Base-by-base conservation (phyloP, 2,797 vertebrate species). In the Glossophaga mutica region DNA sequence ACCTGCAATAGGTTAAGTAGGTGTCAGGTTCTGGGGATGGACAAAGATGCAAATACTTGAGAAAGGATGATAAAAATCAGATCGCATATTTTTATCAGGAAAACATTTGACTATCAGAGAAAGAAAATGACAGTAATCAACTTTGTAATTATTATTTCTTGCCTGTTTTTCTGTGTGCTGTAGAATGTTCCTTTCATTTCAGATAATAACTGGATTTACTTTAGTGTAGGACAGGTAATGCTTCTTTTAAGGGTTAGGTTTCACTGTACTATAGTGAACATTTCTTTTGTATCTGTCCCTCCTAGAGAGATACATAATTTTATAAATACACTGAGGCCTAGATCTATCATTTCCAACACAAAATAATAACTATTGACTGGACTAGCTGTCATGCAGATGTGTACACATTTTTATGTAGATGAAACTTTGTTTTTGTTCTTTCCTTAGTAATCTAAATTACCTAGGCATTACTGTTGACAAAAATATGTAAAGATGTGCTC, bases 1-100 rank as follows among this genome's bases (percentile, higher is more conserved):
- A 99, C 98, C 98, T 99, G 98, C 89, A 94, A 97, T 98, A 97
- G 96, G 95, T 86, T 98, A 98, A 98, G 98, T 98, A 97, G 97
- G 98, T 97, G 97, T 97, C 97, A 98, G 97, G 91, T 97, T 98
- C 97, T 97, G 87, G 96, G 97, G 96, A 98, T 97, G 95, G 96
- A 94, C 95, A 87, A 87, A 96, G 98, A 97, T 97, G 95, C 92
- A 97, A 94, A 95, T 73, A 94, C 91, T 97, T 91, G 91, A 91
- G 91, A 91, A 97, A 97, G 96, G 94, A 98, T 96, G 97, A 95
- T 95, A 93, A 97, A 98, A 97, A 96, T 97, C 96, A 96, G 91
- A 84, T 48, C 79, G 22, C 48, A 52, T 59, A 94, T 94, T 77
- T 91, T 88, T 95, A 89, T 42, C 50, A 90, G 95, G 93, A 96